These are phyloP conservation scores for Chiloscyllium punctatum DNA, from an alignment of 2,797 vertebrate genomes.

Conservation along the genomic window DNA sequence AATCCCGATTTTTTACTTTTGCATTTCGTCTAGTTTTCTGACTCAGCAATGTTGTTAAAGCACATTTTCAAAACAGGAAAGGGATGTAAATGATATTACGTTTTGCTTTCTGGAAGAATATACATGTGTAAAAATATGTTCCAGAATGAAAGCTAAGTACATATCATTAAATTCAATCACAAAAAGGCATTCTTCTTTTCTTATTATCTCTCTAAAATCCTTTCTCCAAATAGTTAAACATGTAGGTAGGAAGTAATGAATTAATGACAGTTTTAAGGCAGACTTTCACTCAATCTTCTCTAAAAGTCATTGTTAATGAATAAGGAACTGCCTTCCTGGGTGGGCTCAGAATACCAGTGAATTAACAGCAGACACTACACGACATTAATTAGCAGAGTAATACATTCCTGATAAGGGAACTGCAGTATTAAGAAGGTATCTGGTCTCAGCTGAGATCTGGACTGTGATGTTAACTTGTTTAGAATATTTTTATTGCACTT, in stretches of 20 bases:
- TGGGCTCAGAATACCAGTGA: slow-evolving; percentile 42
- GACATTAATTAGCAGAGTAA: slow-evolving; percentile 39
- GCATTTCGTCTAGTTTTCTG: background rate
- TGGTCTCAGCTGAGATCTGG: background rate
- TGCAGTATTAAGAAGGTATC: background rate
- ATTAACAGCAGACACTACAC: slow-evolving; percentile 38
- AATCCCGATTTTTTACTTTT: background rate
- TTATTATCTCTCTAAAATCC: background rate
- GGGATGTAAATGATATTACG: background rate
- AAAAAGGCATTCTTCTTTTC: background rate
- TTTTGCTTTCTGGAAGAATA: background rate
- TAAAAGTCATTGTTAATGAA: slow-evolving; percentile 20
- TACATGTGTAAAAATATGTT: background rate
- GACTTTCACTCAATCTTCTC: slow-evolving; percentile 21
- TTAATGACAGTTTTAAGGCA: slow-evolving; percentile 1
- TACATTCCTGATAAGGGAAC: slow-evolving; percentile 38
- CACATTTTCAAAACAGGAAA: background rate
- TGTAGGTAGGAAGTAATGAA: background rate
- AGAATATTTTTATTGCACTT: background rate
- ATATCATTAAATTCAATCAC: background rate
- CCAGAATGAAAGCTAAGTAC: background rate
- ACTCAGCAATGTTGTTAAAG: background rate
- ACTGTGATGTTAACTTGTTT: background rate
- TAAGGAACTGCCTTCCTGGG: slow-evolving; percentile 41
- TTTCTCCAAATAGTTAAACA: background rate